Base-by-base conservation (phyloP, 2,113 vertebrate genomes). In the Cinclus cinclus region DNA sequence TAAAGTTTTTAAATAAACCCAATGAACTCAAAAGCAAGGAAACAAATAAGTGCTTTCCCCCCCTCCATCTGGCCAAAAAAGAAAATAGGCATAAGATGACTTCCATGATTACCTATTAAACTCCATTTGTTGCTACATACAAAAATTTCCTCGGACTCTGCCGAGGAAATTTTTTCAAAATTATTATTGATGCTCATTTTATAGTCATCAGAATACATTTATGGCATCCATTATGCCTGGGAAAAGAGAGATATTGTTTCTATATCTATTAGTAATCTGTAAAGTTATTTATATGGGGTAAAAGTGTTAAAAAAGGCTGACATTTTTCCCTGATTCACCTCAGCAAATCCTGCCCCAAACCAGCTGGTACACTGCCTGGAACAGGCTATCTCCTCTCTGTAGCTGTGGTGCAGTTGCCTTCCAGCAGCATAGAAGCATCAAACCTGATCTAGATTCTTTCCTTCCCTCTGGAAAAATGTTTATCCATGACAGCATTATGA, bases 221-320 rank as follows among this genome's bases (percentile, higher is more conserved):
- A 86, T 52, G 46, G 52, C 70, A 89, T 44, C 50, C 60, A 6
- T 90, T 67, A 73, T 87, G 75, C 53, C 84, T 55, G 44, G 84
- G 75, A 90, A 93, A 96, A 97, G 94, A 44, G 60, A 95, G 60
- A 91, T 58, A 71, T 52, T 87, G 60, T 83, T 81, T 91, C 95
- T 91, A 75, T 60, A 92, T 90, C 84, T 90, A 86, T 94, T 96
- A 94, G 92, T 95, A 95, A 97, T 94, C 96, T 85, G 91, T 56
- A 73, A 74, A 52, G 49, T 73, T 95, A 84, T 76, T 95, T 95
- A 87, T n/a, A n/a, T 52, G 49, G 58, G 41, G 16, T 30, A 10
- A 73, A 83, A 91, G 47, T 76, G 69, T 81, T 89, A 90, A 83
- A 75, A 87, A 60, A 85, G 75, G 42, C 67, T 91, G 94, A 64